Conservation (phyloP, 2,113 vertebrate genomes). For the Pangasianodon hypophthalmus region DNA sequence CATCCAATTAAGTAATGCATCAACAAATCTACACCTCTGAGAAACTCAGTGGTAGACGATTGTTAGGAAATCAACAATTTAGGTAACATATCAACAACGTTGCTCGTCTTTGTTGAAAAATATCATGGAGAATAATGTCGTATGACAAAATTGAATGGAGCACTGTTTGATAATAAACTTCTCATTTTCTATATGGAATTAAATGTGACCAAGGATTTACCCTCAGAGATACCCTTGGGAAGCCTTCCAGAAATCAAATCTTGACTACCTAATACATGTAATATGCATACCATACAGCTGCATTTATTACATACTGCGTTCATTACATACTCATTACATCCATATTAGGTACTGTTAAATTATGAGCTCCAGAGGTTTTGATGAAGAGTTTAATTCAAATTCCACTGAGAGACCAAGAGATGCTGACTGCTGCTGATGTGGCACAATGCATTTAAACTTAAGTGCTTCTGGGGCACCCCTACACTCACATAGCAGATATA, state of each 20-base stretch:
- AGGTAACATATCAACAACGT: neutral
- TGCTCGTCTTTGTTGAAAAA: neutral
- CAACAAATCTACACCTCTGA: neutral
- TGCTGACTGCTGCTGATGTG: neutral
- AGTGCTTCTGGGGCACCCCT: neutral
- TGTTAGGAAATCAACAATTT: neutral
- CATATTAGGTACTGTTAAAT: neutral
- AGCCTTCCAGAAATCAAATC: neutral
- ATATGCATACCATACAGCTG: neutral
- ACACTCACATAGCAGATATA: neutral
- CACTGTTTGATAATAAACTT: neutral
- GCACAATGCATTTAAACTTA: neutral
- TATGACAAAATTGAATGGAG: neutral
- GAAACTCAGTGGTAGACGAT: neutral
- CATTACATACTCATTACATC: neutral
- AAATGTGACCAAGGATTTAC: neutral
- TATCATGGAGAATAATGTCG: neutral
- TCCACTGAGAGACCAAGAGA: neutral
- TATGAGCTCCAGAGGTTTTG: neutral
- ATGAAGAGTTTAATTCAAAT: neutral
- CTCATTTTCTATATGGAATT: neutral
- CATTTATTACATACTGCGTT: neutral
- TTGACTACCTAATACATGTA: neutral
- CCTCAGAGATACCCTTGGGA: neutral
- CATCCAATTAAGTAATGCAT: neutral